Percentiles rank a stretch among this genome's conserved stretches.
These are phyloP conservation scores for Crocuta crocuta DNA, from an alignment of 2,113 vertebrate species.

Conservation along the genomic window DNA sequence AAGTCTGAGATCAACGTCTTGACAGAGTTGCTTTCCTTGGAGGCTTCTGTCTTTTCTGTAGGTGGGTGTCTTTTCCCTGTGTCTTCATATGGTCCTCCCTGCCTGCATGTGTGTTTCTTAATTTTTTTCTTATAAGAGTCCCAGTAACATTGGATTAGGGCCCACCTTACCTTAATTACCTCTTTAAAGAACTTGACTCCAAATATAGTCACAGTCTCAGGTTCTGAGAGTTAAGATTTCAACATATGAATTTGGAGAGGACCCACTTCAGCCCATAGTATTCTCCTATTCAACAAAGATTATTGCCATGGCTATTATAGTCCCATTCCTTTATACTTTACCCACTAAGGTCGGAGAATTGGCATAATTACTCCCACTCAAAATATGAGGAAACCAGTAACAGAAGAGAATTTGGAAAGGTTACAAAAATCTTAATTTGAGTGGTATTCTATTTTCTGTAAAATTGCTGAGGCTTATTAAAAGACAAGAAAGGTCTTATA, in stretches of 20 bases:
- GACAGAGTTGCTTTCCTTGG: neutral
- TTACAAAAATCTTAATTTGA: neutral
- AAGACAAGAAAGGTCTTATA: neutral
- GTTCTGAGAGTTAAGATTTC: neutral
- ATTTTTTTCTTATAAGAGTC: neutral
- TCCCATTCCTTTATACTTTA: neutral
- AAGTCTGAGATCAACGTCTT: neutral
- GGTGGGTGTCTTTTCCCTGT: neutral
- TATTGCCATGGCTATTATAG: neutral
- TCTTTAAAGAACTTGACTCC: neutral
- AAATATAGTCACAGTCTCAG: neutral
- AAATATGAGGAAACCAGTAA: neutral
- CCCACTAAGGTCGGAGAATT: neutral
- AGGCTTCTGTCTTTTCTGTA: neutral
- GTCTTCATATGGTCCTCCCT: neutral
- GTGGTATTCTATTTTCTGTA: neutral
- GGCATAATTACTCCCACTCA: neutral
- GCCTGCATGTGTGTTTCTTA: neutral
- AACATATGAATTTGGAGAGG: neutral
- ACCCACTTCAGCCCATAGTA: neutral
- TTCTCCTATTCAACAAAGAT: neutral
- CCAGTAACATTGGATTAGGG: neutral
- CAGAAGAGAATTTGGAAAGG: neutral
- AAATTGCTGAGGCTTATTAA: neutral
- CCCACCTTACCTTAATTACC: neutral